Evolutionary conservation across 2,113 vertebrate genomes (phyloP), one percentile per base, ranked within the genome.

Genomic region (Cynocephalus volans): DNA sequence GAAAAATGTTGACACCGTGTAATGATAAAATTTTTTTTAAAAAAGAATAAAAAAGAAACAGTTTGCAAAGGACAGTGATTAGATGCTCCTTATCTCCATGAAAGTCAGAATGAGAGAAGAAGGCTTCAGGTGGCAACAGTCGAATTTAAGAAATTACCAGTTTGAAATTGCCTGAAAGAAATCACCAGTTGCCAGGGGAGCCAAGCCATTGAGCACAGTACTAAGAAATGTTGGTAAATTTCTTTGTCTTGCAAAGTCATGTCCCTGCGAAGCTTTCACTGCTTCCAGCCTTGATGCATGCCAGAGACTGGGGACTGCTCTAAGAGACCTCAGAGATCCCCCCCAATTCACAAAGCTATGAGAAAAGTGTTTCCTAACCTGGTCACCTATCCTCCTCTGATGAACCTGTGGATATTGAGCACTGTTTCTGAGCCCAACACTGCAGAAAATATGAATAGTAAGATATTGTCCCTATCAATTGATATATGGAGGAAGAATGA

Each of bases 61-160:
- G 62, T 92, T 95, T 93, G 14, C 70, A 92, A 85, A 96, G 72
- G 73, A 72, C 10, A 93, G 50, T 81, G 58, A 52, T 79, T 70
- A 90, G 77, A 69, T 91, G 67, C 24, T 56, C 72, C 18, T 56
- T 93, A 10, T 94, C 70, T 92, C 45, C 26, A 56, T 36, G 75
- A 33, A 77, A 86, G 17, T 67, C 19, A 86, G 26, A 95, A 88
- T 41, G 64, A 94, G 41, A 95, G 41, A 65, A 95, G 41, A 19
- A 52, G n/a, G 54, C 62, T 85, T 72, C 56, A 58, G 75, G 26
- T 65, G 86, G 24, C 36, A 95, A 94, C 14, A 76, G 21, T 41
- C 41, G 41, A 41, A 41, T 41, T 41, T 41, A 41, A 41, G 41
- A 41, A 41, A 41, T 41, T 41, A 41, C 41, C 41, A 41, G 41